Evolutionary conservation across 2,113 vertebrate genomes (phyloP).

Genomic region (Lates calcarifer): DNA sequence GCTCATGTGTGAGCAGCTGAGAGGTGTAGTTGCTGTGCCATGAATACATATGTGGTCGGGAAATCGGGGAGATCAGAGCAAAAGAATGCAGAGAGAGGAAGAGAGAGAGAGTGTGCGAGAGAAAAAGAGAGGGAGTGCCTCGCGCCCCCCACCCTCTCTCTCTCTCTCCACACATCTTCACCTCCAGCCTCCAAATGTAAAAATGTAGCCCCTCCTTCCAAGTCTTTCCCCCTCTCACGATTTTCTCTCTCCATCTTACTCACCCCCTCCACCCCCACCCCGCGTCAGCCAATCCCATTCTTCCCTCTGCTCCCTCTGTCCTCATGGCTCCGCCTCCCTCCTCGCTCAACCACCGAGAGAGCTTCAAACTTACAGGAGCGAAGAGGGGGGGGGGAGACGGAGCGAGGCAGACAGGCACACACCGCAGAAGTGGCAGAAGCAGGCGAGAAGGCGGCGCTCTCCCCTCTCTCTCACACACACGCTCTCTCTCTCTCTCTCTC

Average conservation of each 20-base stretch:
- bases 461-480: not conserved
- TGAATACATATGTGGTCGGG: slow-evolving; percentile 60
- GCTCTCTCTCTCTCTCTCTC: not conserved
- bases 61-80: slow-evolving; percentile 58
- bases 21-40: slow-evolving; percentile 58
- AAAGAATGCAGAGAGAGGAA: slow-evolving; percentile 59
- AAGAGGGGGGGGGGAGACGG: slow-evolving; percentile 23
- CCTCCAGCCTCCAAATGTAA: slow-evolving; percentile 47
- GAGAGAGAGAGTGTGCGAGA: not conserved
- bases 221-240: not conserved
- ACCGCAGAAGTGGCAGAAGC: slow-evolving; percentile 44
- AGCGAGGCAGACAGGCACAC: slow-evolving; percentile 8
- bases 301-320: slow-evolving; percentile 14
- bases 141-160: slow-evolving; percentile 10
- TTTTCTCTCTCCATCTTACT: not conserved
- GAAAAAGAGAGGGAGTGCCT: slow-evolving; percentile 5
- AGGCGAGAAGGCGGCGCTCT: slow-evolving; percentile 30
- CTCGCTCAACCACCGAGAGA: slow-evolving; percentile 51
- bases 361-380: slow-evolving; percentile 35
- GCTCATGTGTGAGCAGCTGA: slow-evolving; percentile 33
- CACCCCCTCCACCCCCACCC: not conserved
- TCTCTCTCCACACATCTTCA: slow-evolving; percentile 43
- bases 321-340: slow-evolving; percentile 49
- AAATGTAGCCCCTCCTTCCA: slow-evolving; percentile 26
- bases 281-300: slow-evolving; percentile 58